Evolutionary conservation across 2,797 vertebrate genomes (phyloP).

Genomic region (Lagorchestes hirsutus): DNA sequence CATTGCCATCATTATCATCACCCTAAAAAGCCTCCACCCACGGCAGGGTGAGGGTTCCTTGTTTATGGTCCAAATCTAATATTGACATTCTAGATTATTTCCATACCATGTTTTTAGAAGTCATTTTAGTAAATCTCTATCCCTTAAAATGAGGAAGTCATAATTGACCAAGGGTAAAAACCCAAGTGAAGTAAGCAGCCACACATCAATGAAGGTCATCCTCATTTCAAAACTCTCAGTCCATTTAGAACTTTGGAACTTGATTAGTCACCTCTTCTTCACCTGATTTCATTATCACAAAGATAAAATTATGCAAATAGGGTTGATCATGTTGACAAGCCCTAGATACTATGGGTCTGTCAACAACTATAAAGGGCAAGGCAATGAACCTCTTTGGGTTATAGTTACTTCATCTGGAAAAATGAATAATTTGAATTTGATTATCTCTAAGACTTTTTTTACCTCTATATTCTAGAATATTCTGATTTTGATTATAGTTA

Average conservation of each 20-base stretch:
- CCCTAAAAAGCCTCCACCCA: neutral
- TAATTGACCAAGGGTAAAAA: neutral
- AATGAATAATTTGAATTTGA: neutral
- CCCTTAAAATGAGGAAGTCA: conserved; percentile 1
- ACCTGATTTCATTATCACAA: neutral
- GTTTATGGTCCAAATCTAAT: neutral
- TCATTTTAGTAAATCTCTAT: neutral
- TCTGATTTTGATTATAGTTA: neutral
- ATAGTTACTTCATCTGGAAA: neutral
- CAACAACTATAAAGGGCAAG: neutral
- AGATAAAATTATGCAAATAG: neutral
- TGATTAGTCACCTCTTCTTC: neutral
- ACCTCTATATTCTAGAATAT: neutral
- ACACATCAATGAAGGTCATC: neutral
- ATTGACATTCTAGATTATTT: neutral
- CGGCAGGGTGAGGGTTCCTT: neutral
- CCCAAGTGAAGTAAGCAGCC: neutral
- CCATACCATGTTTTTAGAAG: neutral
- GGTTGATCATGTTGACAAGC: neutral
- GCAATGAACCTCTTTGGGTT: neutral
- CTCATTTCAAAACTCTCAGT: neutral
- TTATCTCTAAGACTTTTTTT: neutral
- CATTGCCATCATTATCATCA: neutral
- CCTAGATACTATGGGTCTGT: too few relatives aligned
- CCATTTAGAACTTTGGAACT: neutral